A percentile compares a stretch with the other conserved stretches of the same genome.
phyloP scores from a whole-genome alignment of 2,888 invertebrate species.

The Boloria euphrosyne region DNA sequence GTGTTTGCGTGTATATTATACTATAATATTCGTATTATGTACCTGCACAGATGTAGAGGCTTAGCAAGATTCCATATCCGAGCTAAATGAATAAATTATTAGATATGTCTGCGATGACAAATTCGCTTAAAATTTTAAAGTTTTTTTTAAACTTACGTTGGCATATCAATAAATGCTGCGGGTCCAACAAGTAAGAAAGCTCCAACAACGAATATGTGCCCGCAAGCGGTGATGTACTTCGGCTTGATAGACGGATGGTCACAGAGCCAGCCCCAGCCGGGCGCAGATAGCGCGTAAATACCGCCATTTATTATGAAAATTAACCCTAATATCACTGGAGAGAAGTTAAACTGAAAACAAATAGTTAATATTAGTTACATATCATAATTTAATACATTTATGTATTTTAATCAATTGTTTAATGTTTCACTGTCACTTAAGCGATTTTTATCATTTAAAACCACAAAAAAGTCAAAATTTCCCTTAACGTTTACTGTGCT shows the following conservation, averaged over 20 bases:
- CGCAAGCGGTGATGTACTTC: slow-evolving; percentile 85
- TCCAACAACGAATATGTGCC: slow-evolving; percentile 84
- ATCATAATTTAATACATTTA: too few relatives aligned
- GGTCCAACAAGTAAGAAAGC: slow-evolving; percentile 91
- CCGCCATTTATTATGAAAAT: slow-evolving; percentile 94
- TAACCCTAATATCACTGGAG: slow-evolving; percentile 87
- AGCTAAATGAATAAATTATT: too few relatives aligned
- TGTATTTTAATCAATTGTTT: background rate
- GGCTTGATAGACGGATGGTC: slow-evolving; percentile 85
- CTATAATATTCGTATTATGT: too few relatives aligned
- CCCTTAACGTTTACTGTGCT: too few relatives aligned
- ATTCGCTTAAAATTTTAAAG: background rate
- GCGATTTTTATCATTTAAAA: too few relatives aligned
- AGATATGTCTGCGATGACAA: too few relatives aligned
- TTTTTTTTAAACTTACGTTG: slow-evolving; percentile 23
- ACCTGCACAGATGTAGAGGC: too few relatives aligned
- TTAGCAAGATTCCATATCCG: too few relatives aligned
- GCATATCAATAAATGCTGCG: slow-evolving; percentile 86
- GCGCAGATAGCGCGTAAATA: slow-evolving; percentile 89
- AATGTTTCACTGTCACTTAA: background rate
- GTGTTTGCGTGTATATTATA: too few relatives aligned
- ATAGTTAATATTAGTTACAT: background rate
- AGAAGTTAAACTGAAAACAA: slow-evolving; percentile 82
- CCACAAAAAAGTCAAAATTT: too few relatives aligned
- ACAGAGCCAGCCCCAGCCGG: slow-evolving; percentile 90